Base-by-base conservation (phyloP, 1,140 invertebrate species). In the Tachypleus tridentatus region DNA sequence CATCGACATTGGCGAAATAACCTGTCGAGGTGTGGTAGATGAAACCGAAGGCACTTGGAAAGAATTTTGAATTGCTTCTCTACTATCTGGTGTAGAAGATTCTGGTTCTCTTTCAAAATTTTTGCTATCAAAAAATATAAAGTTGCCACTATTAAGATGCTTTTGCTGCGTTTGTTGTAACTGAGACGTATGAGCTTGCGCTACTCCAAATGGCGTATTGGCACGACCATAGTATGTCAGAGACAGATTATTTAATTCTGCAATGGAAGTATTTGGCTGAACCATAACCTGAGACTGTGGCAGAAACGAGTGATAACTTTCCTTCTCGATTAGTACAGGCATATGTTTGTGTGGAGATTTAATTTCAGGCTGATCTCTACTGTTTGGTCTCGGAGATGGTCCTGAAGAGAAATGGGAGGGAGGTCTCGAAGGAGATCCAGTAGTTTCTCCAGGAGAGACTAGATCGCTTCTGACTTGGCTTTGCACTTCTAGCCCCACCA, bases 31-130 rank as follows among this genome's bases (percentile, higher is more conserved):
- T 50, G 67, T 68, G 47, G 69, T 70, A 62, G 69, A 70, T 64
- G 68, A 70, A 52, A 67, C 67, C 51, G 70, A 72, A 71, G 70
- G 70, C 70, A 72, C 70, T 72, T 72, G 70, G 65, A 71, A 70
- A 57, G 70, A 67, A 60, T 69, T 71, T 53, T 71, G 69, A 58
- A 62, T 54, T 59, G 63, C 58, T 53, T 64, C 64, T 58, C 67
- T 52, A 51, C 62, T 50, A 29, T 66, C 64, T 47, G 61, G 49
- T 51, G 66, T 67, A 10, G 54, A 60, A 11, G 57, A 65, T 49
- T 51, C 58, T 48, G 64, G 50, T 60, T 70, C 69, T 29, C 66
- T 51, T 58, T 66, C 66, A 47, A 69, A 6, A 3, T 53, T 58
- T 47, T 70, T 70, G 29, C 51, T 57, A 57, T 70, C 65, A 47